Base-by-base conservation (phyloP, 2,113 vertebrate species). In the Rostratula benghalensis region DNA sequence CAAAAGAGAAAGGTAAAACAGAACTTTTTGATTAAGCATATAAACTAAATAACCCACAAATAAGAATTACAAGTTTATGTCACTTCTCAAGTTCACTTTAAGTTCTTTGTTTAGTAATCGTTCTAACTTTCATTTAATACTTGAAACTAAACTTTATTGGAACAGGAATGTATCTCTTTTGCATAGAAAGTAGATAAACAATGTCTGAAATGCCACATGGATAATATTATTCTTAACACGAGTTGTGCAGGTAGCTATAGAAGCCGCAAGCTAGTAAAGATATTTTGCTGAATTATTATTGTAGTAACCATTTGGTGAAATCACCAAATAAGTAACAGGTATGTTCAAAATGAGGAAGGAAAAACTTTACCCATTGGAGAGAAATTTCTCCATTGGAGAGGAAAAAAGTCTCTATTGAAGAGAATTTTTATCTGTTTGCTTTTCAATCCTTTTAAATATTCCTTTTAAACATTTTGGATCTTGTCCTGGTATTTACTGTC, bases 251-350 rank as follows among this genome's bases (percentile, higher is more conserved):
- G 19, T 20, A 15, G 4, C 13, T 41, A 10, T 3, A 41, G 8
- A 35, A 51, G 12, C 3, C 53, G 3, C 7, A 28, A 18, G 9
- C 5, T 35, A 13, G 3, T 16, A 64, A 5, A 0, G 0, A 28
- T 3, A 4, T 64, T 79, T 37, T 30, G 6, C 8, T 74, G 30
- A 77, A 61, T 39, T 67, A 23, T 14, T 15, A 20, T 54, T 83
- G 2, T 18, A 77, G 30, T 10, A 54, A 25, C 2, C 6, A 8
- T 17, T 57, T 31, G 6, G 1, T 83, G 22, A 86, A 48, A 30
- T 41, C 9, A 39, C 3, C 9, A 46, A 43, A 37, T 30, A 43
- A 41, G 5, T 39, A 27, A 50, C 80, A 59, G 1, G 35, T 3
- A 4, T 12, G 0, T 16, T 43, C 28, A 53, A 37, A 83, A 33